Conservation (phyloP, 2,888 invertebrate genomes). For the Drosophila pegasa region DNA sequence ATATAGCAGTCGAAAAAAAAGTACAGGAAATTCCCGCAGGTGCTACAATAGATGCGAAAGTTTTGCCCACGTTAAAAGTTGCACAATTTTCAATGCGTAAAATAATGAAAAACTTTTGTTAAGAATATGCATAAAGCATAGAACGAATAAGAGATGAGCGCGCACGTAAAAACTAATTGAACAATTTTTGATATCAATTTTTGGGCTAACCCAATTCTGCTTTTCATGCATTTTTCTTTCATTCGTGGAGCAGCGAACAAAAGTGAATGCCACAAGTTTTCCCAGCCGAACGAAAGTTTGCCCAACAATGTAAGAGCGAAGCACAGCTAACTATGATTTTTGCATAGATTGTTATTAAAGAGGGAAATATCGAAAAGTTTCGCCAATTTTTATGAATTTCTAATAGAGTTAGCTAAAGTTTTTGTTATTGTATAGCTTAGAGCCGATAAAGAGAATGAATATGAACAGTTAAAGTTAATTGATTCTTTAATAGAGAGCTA, state of each 20-base stretch:
- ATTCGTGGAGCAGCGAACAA: slow-evolving; percentile 34
- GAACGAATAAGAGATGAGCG: slow-evolving; percentile 43
- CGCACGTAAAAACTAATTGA: slow-evolving; percentile 59
- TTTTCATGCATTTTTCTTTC: slow-evolving; percentile 1
- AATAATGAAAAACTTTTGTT: slow-evolving; percentile 46
- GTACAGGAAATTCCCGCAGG: slow-evolving; percentile 39
- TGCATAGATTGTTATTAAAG: slow-evolving; percentile 37
- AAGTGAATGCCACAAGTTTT: slow-evolving; percentile 62
- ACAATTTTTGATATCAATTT: slow-evolving; percentile 56
- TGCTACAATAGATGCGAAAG: slow-evolving; percentile 51
- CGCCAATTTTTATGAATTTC: slow-evolving; percentile 8
- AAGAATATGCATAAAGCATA: slow-evolving; percentile 59
- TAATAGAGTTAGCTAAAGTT: background rate
- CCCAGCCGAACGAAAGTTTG: slow-evolving; percentile 47
- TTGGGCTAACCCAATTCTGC: slow-evolving; percentile 52
- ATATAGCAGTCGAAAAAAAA: slow-evolving; percentile 6
- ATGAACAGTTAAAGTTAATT: background rate
- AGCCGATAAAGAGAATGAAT: background rate
- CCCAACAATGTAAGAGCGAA: slow-evolving; percentile 23
- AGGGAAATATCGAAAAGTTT: slow-evolving; percentile 23
- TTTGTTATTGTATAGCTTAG: background rate
- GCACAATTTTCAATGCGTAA: slow-evolving; percentile 30
- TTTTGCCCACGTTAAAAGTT: slow-evolving; percentile 41
- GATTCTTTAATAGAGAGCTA: background rate
- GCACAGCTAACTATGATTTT: slow-evolving; percentile 31